Evolutionary conservation across 2,113 vertebrate species (phyloP), one percentile per base, ranked within the genome.

Genomic region (Seriola rivoliana): DNA sequence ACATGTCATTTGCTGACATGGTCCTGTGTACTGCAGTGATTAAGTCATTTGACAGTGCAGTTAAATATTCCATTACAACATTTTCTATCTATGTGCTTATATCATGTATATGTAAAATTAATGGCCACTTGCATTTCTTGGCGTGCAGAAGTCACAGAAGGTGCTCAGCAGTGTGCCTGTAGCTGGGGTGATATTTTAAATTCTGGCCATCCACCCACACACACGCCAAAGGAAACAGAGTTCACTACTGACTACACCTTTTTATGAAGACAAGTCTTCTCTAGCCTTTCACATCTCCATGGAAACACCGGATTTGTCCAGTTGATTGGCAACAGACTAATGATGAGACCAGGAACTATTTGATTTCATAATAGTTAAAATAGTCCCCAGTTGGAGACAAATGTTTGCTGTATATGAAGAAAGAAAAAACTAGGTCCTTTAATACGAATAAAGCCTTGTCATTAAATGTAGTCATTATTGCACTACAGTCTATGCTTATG

Each of bases 141-240:
- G 91, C 89, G 13, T 54, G 57, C 76, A 48, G 46, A 55, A 86
- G 81, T 84, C 92, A 86, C 92, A 94, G 91, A 92, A 83, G 92
- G 93, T 80, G 67, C 92, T 79, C 92, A 92, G 92, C 88, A 71
- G 88, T 82, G 89, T 16, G 59, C 78, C 80, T 63, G 79, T 78
- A 66, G n/a, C 75, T 77, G 79, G 59, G 79, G 62, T 74, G 73
- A 76, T 87, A 50, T 86, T 86, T 81, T n/a, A 74, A 75, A 86
- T 87, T 82, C 84, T 79, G 72, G 79, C 84, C 74, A 62, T 67
- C 82, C 90, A 75, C 86, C 64, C 86, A 86, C 91, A 71, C 86
- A 71, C 78, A 62, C 55, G 23, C 59, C 54, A 73, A 75, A 80
- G 67, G 71, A 85, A 85, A 71, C 84, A 71, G 78, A 90, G 88